phyloP scores from a whole-genome alignment of 2,888 invertebrate species.

The Alviniconcha strummeri region DNA sequence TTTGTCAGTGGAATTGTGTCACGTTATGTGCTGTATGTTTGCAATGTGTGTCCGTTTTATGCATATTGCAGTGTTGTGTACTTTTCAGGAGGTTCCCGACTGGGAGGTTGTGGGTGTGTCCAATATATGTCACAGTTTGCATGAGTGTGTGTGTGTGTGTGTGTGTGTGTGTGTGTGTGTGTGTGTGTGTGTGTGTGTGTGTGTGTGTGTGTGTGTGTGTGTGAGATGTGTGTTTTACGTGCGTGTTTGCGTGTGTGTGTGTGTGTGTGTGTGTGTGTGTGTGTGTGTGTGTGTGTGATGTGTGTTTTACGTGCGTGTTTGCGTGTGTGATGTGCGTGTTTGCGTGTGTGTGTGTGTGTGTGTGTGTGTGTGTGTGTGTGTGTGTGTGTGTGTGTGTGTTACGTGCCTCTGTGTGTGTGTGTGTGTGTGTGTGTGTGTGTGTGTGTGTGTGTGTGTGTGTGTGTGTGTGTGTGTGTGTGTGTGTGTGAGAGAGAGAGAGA shows the following conservation, averaged over 20 bases:
- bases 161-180: constrained; percentile 7
- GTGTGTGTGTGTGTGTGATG: too few species aligned
- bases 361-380: too few species aligned
- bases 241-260: not conserved
- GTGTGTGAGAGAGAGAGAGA: too few species aligned
- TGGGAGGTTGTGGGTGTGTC: not conserved
- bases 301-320: not conserved
- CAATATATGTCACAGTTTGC: too few species aligned
- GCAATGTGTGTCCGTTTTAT: too few species aligned
- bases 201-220: constrained; percentile 14
- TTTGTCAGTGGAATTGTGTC: not conserved
- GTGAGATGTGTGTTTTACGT: not conserved
- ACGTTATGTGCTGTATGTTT: not conserved
- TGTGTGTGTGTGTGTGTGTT: too few species aligned
- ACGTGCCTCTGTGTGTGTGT: too few species aligned
- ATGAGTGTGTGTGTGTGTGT: not conserved
- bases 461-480: too few species aligned
- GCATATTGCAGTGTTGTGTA: too few species aligned
- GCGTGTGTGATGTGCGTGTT: not conserved
- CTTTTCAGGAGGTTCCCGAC: not conserved
- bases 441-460: too few species aligned
- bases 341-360: not conserved
- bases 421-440: too few species aligned
- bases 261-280: too few species aligned
- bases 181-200: constrained; percentile 15